phyloP scores from a whole-genome alignment of 2,888 invertebrate species.

The Orthosia gothica region DNA sequence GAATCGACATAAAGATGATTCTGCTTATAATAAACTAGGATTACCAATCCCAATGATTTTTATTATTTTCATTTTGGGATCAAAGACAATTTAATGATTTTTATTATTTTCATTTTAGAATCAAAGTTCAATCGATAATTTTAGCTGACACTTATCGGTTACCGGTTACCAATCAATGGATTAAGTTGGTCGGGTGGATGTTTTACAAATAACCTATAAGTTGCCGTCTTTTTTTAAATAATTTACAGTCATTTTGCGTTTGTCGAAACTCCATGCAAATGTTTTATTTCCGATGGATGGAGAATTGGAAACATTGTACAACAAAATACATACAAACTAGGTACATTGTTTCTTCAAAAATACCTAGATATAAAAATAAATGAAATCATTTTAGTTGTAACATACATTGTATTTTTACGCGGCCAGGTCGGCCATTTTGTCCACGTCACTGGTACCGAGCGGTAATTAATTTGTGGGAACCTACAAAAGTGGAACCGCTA shows the following conservation, averaged over 20 bases:
- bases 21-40: too few relatives aligned
- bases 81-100: neutral
- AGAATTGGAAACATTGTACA: slow-evolving; percentile 6
- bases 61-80: neutral
- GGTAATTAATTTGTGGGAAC: slow-evolving; percentile 83
- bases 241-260: neutral
- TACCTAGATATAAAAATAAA: slow-evolving; percentile 10
- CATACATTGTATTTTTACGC: slow-evolving; percentile 54
- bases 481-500: slow-evolving; percentile 75
- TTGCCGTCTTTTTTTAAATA: too few relatives aligned
- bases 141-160: neutral
- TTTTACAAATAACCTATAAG: too few relatives aligned
- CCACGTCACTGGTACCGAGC: slow-evolving; percentile 64
- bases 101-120: neutral
- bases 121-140: neutral
- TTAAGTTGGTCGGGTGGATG: neutral
- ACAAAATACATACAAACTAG: neutral
- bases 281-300: neutral
- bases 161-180: neutral
- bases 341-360: slow-evolving; percentile 8
- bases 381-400: slow-evolving; percentile 29
- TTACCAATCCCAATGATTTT: neutral
- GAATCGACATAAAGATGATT: too few relatives aligned
- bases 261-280: neutral
- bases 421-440: slow-evolving; percentile 70